These are phyloP conservation scores for Thysanoteuthis rhombus DNA, from an alignment of 2,888 invertebrate species.

Conservation along the genomic window DNA sequence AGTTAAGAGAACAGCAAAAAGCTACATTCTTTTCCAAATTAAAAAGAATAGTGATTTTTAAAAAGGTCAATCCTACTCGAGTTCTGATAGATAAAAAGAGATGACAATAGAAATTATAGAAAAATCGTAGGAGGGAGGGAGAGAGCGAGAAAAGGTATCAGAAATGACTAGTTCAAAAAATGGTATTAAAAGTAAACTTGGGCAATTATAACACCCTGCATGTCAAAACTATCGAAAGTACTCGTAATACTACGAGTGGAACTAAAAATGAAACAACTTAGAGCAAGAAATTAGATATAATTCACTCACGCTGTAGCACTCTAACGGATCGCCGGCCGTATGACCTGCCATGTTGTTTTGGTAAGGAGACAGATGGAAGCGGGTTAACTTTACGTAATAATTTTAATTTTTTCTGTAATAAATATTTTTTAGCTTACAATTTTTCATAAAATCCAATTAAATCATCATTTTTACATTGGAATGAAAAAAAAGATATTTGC, in stretches of 20 bases:
- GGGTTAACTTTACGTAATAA: slow-evolving; percentile 24
- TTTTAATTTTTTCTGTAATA: not conserved
- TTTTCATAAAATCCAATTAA: not conserved
- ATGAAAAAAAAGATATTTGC: not conserved
- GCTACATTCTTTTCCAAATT: no score
- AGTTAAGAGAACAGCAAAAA: not conserved
- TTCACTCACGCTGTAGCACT: slow-evolving; percentile 64
- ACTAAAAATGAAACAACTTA: not conserved
- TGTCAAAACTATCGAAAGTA: not conserved
- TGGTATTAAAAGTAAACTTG: not conserved
- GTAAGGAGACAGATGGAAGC: slow-evolving; percentile 26
- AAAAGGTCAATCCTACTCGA: not conserved
- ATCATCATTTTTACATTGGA: not conserved
- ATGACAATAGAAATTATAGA: not conserved
- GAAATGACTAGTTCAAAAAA: not conserved
- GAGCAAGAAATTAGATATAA: not conserved
- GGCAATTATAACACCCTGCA: not conserved
- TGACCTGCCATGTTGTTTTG: slow-evolving; percentile 62
- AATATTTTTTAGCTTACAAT: not conserved
- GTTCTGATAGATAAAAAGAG: not conserved
- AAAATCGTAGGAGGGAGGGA: not conserved
- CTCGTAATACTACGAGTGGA: not conserved
- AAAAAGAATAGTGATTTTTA: no score
- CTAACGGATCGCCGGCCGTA: slow-evolving; percentile 65
- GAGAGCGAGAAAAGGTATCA: not conserved